Percentiles rank a stretch among this genome's conserved stretches.
phyloP scores from a whole-genome alignment of 2,888 invertebrate species.

The Cremastinae sp. region DNA sequence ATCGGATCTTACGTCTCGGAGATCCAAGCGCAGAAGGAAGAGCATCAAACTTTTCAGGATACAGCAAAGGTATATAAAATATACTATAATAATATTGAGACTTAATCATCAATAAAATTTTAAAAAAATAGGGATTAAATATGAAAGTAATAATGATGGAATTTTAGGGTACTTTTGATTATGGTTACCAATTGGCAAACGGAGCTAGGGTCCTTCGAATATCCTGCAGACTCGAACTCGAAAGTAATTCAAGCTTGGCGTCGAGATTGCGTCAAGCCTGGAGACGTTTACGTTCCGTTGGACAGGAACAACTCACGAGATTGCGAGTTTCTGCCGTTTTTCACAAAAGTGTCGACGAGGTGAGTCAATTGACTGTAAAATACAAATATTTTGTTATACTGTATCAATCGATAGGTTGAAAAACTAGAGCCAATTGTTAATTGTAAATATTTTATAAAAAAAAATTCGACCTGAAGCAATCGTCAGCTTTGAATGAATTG shows the following conservation, averaged over 20 bases:
- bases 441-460: background rate
- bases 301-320: constrained; percentile 89
- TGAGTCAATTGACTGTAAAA: constrained; percentile 57
- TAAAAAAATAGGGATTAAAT: too few relatives aligned
- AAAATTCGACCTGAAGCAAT: constrained; percentile 80
- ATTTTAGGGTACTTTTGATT: constrained; percentile 89
- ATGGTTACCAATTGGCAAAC: constrained; percentile 89
- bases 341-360: constrained; percentile 83
- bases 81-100: background rate
- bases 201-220: constrained; percentile 88
- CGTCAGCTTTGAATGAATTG: constrained; percentile 84
- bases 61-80: constrained; percentile 86
- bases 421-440: too few relatives aligned
- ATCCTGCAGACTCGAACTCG: constrained; percentile 85
- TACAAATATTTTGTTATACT: background rate
- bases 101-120: too few relatives aligned
- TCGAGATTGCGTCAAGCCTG: constrained; percentile 85
- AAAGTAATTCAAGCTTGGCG: constrained; percentile 83
- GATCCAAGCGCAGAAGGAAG: constrained; percentile 88
- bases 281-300: constrained; percentile 86
- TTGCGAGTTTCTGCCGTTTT: constrained; percentile 89
- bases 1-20: constrained; percentile 88
- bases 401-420: background rate
- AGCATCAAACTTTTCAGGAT: constrained; percentile 88
- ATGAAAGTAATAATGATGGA: background rate